A percentile compares a stretch with the other conserved stretches of the same genome.
phyloP scores from a whole-genome alignment of 1,140 invertebrate species.

The Sarcophaga bullata region DNA sequence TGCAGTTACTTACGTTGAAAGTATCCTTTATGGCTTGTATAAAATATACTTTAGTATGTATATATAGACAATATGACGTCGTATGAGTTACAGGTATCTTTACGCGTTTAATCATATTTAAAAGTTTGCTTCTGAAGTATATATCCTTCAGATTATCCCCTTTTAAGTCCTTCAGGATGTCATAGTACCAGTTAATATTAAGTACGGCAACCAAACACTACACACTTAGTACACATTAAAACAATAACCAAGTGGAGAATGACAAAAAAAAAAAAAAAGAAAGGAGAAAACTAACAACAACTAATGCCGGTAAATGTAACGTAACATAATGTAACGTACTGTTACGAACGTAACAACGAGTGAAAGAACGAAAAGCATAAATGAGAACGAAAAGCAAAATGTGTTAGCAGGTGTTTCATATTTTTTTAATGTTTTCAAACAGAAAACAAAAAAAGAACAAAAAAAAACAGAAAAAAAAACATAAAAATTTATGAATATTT shows the following conservation, averaged over 20 bases:
- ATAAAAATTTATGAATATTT: background rate
- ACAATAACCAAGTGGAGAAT: background rate
- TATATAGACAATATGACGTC: too few relatives aligned
- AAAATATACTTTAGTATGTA: too few relatives aligned
- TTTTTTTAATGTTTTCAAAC: background rate
- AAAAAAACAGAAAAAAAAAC: background rate
- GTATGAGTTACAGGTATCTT: too few relatives aligned
- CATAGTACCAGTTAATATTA: background rate
- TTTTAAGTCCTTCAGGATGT: background rate
- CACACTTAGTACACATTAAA: background rate
- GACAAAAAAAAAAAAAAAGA: background rate
- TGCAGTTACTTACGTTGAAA: too few relatives aligned
- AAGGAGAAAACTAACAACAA: constrained; percentile 15
- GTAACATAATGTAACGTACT: background rate
- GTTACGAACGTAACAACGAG: background rate
- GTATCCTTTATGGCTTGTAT: too few relatives aligned
- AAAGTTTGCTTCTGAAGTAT: too few relatives aligned
- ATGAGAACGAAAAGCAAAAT: too few relatives aligned
- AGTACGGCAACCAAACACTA: background rate
- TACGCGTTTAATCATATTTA: too few relatives aligned
- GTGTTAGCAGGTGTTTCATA: constrained; percentile 20
- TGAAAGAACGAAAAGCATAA: constrained; percentile 6
- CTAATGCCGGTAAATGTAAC: background rate
- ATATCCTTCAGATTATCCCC: too few relatives aligned
- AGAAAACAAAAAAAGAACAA: constrained; percentile 6